Base-by-base conservation (phyloP, 2,888 invertebrate species). In the Netelia inedita region DNA sequence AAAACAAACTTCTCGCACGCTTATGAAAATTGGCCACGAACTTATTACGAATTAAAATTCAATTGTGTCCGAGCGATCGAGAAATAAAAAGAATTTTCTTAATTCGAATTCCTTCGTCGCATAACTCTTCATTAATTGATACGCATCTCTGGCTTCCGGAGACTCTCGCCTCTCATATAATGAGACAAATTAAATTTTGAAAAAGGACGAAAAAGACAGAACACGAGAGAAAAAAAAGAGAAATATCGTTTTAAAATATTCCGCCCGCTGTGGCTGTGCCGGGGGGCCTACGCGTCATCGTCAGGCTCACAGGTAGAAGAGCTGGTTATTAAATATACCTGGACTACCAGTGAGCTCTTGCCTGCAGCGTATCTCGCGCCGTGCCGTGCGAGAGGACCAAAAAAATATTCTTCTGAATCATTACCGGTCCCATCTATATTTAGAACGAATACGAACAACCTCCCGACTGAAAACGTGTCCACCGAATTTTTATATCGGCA, bases 111-210 rank as follows among this genome's bases (percentile, higher is more conserved):
- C 16, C 14, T 1, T n/a, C 65, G 71, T 10, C 11, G 35, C 55
- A 41, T 57, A 66, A 16, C 14, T 23, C 1, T 83, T 79, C 46
- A 87, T 90, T 88, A 89, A 90, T 90, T 89, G 85, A 89, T 88
- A 88, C 79, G 87, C 85, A 87, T 90, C 84, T 87, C 81, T 61
- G 57, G 65, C 82, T 79, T 61, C 50, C 82, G 83, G 66, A 73
- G 75, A 78, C 86, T 83, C 80, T 75, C 85, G 88, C 87, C 76
- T 75, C 85, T 46, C 71, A 68, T 86, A 89, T 89, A 89, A 91
- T 88, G 85, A 88, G 88, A 90, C 89, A 89, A 90, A 91, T 91
- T 89, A 89, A 87, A 79, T 79, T 61, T 53, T 61, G 63, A 35
- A 59, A 11, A 68, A 55, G 35, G 35, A 35, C 35, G 35, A 35